A percentile compares a stretch with the other conserved stretches of the same genome.
phyloP scores from a whole-genome alignment of 2,797 vertebrate genomes.

The Rhabdomys pumilio region DNA sequence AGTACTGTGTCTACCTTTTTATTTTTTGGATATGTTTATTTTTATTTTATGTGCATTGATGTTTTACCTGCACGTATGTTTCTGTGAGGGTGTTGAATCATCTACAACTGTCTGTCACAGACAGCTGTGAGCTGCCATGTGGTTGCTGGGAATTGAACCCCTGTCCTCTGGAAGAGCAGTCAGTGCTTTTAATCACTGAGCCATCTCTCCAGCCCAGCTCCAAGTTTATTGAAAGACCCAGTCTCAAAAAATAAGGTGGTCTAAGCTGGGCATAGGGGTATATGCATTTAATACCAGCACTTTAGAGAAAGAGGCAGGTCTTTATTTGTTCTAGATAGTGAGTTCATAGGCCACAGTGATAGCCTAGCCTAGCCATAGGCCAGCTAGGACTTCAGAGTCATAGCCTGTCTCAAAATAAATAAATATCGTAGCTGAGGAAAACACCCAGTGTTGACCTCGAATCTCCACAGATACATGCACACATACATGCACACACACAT shows the following conservation, averaged over 20 bases:
- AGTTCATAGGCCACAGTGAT: background rate
- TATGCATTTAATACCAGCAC: background rate
- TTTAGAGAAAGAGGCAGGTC: background rate
- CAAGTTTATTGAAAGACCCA: background rate
- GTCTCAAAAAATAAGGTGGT: background rate
- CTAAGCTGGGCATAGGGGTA: background rate
- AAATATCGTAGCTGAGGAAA: background rate
- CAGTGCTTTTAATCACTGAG: background rate
- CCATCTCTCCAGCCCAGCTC: background rate
- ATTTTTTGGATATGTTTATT: background rate
- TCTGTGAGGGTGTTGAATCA: background rate
- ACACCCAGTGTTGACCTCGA: background rate
- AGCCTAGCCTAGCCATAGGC: background rate
- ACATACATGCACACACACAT: background rate
- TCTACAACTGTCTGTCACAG: background rate
- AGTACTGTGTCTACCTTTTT: background rate
- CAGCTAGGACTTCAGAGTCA: background rate
- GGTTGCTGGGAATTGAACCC: background rate
- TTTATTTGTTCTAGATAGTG: background rate
- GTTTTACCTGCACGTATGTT: background rate
- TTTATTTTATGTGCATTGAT: background rate
- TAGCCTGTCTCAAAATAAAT: background rate
- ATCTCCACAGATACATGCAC: background rate
- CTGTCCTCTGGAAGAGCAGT: background rate
- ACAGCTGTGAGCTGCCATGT: background rate